These are phyloP conservation scores for Heterodera carotae DNA, from an alignment of 1,140 invertebrate species.

Conservation along the genomic window DNA sequence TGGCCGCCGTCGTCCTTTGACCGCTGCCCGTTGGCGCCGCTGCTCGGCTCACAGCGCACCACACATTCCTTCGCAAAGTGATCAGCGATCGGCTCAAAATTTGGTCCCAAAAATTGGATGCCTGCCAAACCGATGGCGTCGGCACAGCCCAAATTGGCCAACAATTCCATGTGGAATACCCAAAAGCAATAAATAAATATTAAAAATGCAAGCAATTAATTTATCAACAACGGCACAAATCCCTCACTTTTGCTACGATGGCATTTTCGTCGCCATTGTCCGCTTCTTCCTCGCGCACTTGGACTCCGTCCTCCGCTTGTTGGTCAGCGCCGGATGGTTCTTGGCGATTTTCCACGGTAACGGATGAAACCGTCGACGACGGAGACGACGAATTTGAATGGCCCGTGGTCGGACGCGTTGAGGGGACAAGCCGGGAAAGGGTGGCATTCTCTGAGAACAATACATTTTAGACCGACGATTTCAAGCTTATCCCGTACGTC, in stretches of 20 bases:
- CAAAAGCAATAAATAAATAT: slow-evolving; percentile 4
- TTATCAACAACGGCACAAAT: background rate
- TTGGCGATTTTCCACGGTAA: background rate
- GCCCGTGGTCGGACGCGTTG: slow-evolving; percentile 8
- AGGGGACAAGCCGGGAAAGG: background rate
- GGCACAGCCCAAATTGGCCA: slow-evolving; percentile 68
- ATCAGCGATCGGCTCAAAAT: slow-evolving; percentile 64
- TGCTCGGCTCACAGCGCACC: slow-evolving; percentile 58
- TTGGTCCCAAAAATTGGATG: slow-evolving; percentile 67
- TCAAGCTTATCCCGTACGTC: too few relatives aligned
- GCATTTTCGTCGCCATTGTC: slow-evolving; percentile 1
- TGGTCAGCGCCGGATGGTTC: too few relatives aligned
- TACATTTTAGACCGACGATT: too few relatives aligned
- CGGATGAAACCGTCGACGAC: background rate
- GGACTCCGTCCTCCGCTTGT: background rate
- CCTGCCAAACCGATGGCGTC: slow-evolving; percentile 69
- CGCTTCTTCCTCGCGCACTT: background rate
- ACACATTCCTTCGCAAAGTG: slow-evolving; percentile 56
- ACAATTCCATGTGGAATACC: slow-evolving; percentile 68
- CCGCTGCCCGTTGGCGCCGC: slow-evolving; percentile 2
- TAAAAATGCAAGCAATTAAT: too few relatives aligned
- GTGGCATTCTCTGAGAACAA: too few relatives aligned
- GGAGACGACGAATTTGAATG: background rate
- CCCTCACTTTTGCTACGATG: background rate
- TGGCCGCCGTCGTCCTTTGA: background rate